Conservation (phyloP, 2,113 vertebrate genomes). For the Corythornis cristatus region DNA sequence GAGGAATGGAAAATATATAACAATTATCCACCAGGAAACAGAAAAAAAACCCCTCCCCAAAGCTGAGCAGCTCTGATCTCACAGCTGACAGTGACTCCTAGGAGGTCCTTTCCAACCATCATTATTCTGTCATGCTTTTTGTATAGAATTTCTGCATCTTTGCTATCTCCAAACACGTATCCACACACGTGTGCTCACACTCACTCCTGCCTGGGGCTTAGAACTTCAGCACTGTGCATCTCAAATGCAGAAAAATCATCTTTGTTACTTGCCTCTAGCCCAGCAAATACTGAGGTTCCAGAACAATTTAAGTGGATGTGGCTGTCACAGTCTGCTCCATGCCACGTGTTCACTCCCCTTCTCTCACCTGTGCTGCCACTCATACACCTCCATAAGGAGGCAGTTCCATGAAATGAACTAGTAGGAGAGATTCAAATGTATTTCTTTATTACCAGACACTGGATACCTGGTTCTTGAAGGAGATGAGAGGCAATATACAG, state of each 20-base stretch:
- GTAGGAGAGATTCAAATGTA: not conserved
- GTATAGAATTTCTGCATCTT: not conserved
- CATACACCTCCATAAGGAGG: not conserved
- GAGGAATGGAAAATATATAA: slow-evolving; percentile 63
- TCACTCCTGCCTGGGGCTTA: not conserved
- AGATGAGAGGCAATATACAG: accelerated
- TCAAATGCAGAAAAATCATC: not conserved
- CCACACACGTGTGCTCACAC: not conserved
- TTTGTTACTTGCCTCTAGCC: not conserved
- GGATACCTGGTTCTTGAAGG: not conserved
- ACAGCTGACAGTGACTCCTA: not conserved
- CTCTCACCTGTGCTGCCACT: not conserved
- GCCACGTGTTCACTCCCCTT: no score
- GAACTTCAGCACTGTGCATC: not conserved
- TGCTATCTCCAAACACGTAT: not conserved
- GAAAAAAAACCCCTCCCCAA: not conserved
- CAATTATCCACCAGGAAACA: slow-evolving; percentile 75
- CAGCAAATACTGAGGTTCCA: not conserved
- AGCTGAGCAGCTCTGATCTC: not conserved
- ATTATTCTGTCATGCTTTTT: not conserved
- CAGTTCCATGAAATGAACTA: not conserved
- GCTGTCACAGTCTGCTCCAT: not conserved
- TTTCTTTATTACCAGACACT: not conserved
- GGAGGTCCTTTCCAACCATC: no score
- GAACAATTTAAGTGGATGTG: not conserved